Evolutionary conservation across 2,888 invertebrate species (phyloP), one percentile per base, ranked within the genome.

Genomic region (Microchrysa polita): DNA sequence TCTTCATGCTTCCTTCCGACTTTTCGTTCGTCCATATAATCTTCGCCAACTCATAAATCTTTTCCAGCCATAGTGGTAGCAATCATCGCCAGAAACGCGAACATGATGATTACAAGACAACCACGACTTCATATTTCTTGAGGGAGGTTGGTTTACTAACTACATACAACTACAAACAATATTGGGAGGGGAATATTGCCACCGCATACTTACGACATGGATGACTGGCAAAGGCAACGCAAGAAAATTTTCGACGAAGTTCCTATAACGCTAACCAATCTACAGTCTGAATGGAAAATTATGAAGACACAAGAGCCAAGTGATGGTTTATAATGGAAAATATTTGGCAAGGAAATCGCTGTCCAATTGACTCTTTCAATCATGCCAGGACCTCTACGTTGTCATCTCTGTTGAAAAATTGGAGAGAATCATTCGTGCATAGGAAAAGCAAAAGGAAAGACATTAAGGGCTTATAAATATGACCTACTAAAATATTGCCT

Each of bases 171-270:
- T 7, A 2, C 27, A 7, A 34, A 34, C 27, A 34, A 5, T n/a
- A n/a, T 34, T 7, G 27, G 27, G 27, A 34, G 27, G 27, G n/a
- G n/a, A n/a, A 34, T 12, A 12, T 48, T 7, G 48, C 14, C 12
- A n/a, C 48, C 48, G 4, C 14, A 18, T 61, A 61, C 5, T 23
- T 61, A 40, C 16, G 14, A n/a, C 16, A 34, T 16, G 40, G 40
- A 61, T 61, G 61, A 34, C n/a, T n/a, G n/a, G n/a, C n/a, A n/a
- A n/a, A n/a, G 40, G 40, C 16, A 61, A 61, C 34, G 22, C 2
- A 16, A 16, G 34, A 40, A 40, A 61, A 60, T 27, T 27, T 60
- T 40, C 61, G 14, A 18, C 40, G 40, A 61, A 40, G 9, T 4
- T 12, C 16, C 40, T 1, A 16, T 27, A 34, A 7, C 27, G 7